These are phyloP conservation scores for Lasioglossum villosulum DNA, from an alignment of 2,888 invertebrate genomes.

Conservation along the genomic window DNA sequence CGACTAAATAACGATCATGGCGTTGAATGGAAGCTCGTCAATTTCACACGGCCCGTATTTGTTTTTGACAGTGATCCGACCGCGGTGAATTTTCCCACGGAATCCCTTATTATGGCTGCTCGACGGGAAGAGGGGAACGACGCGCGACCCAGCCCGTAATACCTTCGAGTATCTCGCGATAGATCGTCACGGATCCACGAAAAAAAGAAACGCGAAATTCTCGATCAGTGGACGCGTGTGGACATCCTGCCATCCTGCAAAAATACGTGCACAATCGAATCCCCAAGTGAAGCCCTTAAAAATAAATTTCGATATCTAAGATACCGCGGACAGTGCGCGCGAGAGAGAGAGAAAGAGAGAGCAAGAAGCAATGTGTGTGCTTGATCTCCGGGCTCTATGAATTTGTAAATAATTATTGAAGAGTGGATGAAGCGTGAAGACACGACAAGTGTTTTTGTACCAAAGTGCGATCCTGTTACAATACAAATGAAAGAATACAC, in stretches of 20 bases:
- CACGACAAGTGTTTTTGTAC: slow-evolving; percentile 57
- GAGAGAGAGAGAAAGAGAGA: background rate
- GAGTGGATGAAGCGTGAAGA: slow-evolving; percentile 36
- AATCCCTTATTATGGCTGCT: slow-evolving; percentile 61
- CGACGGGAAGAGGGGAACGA: slow-evolving; percentile 1
- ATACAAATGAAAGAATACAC: slow-evolving; percentile 50
- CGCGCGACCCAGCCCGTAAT: slow-evolving; percentile 34
- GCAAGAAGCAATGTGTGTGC: slow-evolving; percentile 27
- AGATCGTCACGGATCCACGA: slow-evolving; percentile 50
- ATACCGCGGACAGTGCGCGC: background rate
- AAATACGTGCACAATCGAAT: background rate
- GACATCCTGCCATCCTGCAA: background rate
- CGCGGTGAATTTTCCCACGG: slow-evolving; percentile 58
- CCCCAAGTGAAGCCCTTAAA: slow-evolving; percentile 12
- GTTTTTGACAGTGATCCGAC: slow-evolving; percentile 79
- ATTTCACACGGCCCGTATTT: slow-evolving; percentile 64
- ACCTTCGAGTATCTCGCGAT: slow-evolving; percentile 52
- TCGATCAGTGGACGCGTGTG: slow-evolving; percentile 35
- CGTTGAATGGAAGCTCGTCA: slow-evolving; percentile 17
- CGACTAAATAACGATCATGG: slow-evolving; percentile 4
- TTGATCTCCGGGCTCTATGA: slow-evolving; percentile 31
- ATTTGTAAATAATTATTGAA: slow-evolving; percentile 51
- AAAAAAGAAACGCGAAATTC: slow-evolving; percentile 39
- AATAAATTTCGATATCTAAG: slow-evolving; percentile 30
- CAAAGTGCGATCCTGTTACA: slow-evolving; percentile 42